Conservation (phyloP, 30 jellyfish, hydroid and myxozoan species). For the Sanderia malayensis region DNA sequence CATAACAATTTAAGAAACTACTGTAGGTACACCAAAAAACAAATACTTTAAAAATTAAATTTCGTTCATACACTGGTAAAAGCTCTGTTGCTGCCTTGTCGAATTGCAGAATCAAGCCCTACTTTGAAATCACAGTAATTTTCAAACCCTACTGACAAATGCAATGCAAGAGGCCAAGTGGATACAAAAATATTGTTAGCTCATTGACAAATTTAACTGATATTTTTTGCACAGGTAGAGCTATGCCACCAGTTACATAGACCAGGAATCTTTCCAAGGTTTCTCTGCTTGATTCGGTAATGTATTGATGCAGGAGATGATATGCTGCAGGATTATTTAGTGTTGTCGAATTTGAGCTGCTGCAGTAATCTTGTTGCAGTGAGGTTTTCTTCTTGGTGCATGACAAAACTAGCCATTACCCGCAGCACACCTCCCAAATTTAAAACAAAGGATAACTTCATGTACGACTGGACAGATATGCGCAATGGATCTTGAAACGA, state of each 20-base stretch:
- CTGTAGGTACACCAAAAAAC: background rate
- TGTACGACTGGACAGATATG: too few relatives aligned
- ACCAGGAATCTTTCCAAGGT: constrained; percentile 10
- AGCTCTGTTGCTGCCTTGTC: constrained; percentile 2
- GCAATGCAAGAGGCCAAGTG: constrained; percentile 4
- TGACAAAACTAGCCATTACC: too few relatives aligned
- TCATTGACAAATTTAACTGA: constrained; percentile 1
- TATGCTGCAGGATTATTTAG: constrained; percentile 6
- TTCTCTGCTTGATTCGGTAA: constrained; percentile 15
- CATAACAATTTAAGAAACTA: background rate
- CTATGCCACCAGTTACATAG: constrained; percentile 18
- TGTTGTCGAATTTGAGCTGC: constrained; percentile 19
- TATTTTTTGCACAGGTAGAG: constrained; percentile 11
- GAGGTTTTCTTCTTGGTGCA: constrained; percentile 10
- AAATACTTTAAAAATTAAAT: background rate
- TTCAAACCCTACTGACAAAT: background rate
- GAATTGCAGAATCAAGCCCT: constrained; percentile 1
- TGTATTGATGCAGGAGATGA: constrained; percentile 1
- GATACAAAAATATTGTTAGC: constrained; percentile 7
- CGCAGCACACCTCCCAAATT: too few relatives aligned
- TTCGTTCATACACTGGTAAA: constrained; percentile 1
- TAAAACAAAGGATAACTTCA: too few relatives aligned
- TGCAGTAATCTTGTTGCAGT: constrained; percentile 14
- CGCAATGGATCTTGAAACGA: too few relatives aligned
- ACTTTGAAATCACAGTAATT: background rate